Percentiles rank a stretch among this genome's conserved stretches.
phyloP scores from a whole-genome alignment of 2,797 vertebrate genomes.

The Enteromius treurensis region DNA sequence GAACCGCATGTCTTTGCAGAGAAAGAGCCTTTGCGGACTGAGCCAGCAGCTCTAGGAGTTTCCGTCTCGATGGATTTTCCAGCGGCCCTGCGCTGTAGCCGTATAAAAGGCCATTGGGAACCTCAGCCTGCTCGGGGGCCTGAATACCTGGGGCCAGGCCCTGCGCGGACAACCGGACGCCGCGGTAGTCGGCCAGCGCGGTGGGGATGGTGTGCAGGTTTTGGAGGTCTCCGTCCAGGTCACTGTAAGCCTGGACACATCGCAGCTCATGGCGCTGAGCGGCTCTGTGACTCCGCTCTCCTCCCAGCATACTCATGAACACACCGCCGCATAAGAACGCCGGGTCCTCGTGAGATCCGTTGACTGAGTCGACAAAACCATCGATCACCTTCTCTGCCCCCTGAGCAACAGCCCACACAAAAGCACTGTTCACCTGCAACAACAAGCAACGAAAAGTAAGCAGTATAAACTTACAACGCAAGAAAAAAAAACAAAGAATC shows the following conservation, averaged over 20 bases:
- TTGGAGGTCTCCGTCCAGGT: slow-evolving; percentile 71
- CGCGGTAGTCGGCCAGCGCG: slow-evolving; percentile 82
- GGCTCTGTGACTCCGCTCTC: slow-evolving; percentile 77
- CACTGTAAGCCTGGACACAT: slow-evolving; percentile 77
- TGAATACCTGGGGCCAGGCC: slow-evolving; percentile 83
- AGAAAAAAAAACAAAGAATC: neutral
- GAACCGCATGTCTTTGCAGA: slow-evolving; percentile 73
- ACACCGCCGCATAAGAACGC: slow-evolving; percentile 80
- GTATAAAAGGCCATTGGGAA: slow-evolving; percentile 76
- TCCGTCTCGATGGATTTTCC: slow-evolving; percentile 75
- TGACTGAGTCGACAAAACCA: slow-evolving; percentile 78
- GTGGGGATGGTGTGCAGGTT: slow-evolving; percentile 83
- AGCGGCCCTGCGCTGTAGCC: slow-evolving; percentile 72
- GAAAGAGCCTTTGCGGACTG: slow-evolving; percentile 73
- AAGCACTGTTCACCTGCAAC: slow-evolving; percentile 80
- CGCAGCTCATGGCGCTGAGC: slow-evolving; percentile 61
- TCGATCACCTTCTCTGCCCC: slow-evolving; percentile 78
- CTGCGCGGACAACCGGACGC: slow-evolving; percentile 82
- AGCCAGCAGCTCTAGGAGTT: slow-evolving; percentile 74
- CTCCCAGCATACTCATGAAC: slow-evolving; percentile 78
- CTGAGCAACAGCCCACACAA: slow-evolving; percentile 74
- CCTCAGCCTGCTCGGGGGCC: slow-evolving; percentile 67
- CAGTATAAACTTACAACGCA: neutral
- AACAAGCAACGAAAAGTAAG: neutral
- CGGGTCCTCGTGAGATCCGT: slow-evolving; percentile 74